These are phyloP conservation scores for Scopus umbretta DNA, from an alignment of 2,113 vertebrate genomes.

Conservation along the genomic window DNA sequence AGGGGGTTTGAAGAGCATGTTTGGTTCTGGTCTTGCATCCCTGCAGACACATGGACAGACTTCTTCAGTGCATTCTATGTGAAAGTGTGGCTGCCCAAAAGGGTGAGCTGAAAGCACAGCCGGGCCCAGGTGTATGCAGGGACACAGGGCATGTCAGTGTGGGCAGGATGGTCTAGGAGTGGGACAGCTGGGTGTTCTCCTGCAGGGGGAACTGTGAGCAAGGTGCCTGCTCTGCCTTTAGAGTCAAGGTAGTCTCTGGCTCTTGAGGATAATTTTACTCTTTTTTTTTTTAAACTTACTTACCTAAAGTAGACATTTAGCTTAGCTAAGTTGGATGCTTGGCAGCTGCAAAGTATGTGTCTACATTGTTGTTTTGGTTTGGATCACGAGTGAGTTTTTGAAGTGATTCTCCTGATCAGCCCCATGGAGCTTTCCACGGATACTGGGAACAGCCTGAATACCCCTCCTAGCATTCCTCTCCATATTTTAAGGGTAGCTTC, in stretches of 20 bases:
- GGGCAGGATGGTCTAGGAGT: neutral
- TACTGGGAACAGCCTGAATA: neutral
- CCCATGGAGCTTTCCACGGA: neutral
- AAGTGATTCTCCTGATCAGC: neutral
- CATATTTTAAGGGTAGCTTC: neutral
- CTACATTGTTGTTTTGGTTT: neutral
- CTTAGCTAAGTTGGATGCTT: neutral
- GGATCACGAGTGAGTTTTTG: neutral
- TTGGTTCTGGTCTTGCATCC: neutral
- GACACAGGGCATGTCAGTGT: neutral
- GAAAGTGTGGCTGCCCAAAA: neutral
- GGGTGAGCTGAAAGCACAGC: neutral
- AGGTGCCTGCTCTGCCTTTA: neutral
- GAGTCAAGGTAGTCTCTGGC: neutral
- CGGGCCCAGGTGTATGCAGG: neutral
- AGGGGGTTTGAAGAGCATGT: neutral
- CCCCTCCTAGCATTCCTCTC: neutral
- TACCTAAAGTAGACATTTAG: neutral
- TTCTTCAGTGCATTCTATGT: fast-evolving
- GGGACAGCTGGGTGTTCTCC: neutral
- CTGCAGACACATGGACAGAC: neutral
- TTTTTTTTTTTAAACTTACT: too few species aligned
- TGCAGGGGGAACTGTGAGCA: neutral
- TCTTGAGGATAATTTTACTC: neutral
- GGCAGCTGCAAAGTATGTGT: neutral